Conservation (phyloP, 2,888 invertebrate species). For the Platycnemis pennipes region DNA sequence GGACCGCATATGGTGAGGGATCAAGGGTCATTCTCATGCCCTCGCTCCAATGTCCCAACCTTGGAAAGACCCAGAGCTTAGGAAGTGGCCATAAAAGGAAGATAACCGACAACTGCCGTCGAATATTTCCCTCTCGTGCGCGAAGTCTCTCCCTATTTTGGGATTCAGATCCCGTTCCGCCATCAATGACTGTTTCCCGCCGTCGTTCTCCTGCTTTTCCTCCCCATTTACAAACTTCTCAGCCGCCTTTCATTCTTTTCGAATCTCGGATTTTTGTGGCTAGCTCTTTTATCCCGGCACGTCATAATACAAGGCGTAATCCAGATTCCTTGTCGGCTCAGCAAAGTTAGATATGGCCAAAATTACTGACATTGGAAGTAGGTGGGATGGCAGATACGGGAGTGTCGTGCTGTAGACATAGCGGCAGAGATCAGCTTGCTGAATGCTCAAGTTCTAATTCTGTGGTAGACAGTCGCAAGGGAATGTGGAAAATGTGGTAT, state of each 20-base stretch:
- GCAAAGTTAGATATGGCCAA: background rate
- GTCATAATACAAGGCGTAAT: background rate
- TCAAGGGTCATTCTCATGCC: background rate
- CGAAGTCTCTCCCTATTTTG: background rate
- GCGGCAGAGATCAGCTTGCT: too few species aligned
- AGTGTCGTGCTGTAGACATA: too few species aligned
- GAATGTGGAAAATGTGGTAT: too few species aligned
- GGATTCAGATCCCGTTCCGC: background rate
- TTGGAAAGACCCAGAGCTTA: background rate
- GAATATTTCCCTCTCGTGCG: background rate
- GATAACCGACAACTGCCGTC: background rate
- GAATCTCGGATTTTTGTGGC: background rate
- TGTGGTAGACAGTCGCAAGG: too few species aligned
- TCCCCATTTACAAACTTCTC: slow-evolving; percentile 24
- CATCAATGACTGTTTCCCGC: slow-evolving; percentile 9
- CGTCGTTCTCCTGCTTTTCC: background rate
- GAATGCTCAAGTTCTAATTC: too few species aligned
- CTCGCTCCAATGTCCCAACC: background rate
- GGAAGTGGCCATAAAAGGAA: background rate
- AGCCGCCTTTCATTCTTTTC: background rate
- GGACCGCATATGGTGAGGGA: background rate
- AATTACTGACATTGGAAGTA: background rate
- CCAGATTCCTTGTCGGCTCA: background rate
- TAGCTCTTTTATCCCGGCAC: background rate
- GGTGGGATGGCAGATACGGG: too few species aligned